phyloP scores from a whole-genome alignment of 1,140 invertebrate genomes.

The Philopotamus ludificatus region DNA sequence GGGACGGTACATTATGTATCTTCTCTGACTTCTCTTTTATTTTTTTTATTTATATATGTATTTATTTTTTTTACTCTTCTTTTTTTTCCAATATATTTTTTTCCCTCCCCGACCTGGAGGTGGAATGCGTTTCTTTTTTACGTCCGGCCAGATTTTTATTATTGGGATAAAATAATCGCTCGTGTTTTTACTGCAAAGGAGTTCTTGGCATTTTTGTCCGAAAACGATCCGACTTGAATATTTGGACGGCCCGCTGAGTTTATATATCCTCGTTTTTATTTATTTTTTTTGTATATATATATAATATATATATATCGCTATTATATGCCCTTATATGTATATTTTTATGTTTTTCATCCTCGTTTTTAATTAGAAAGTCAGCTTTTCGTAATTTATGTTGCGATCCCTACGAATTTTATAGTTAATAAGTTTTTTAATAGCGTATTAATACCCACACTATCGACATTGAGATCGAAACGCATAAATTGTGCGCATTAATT shows the following conservation, averaged over 20 bases:
- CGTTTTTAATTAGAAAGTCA: constrained; percentile 10
- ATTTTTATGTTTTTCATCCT: background rate
- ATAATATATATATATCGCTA: background rate
- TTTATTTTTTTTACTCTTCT: constrained; percentile 4
- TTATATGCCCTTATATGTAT: constrained; percentile 3
- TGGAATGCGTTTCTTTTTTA: constrained; percentile 41
- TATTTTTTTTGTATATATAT: constrained; percentile 2
- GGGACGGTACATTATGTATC: constrained; percentile 37
- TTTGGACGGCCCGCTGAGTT: constrained; percentile 39
- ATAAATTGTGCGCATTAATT: no score
- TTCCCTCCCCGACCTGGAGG: constrained; percentile 24
- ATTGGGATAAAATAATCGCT: constrained; percentile 39
- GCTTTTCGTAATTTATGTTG: constrained; percentile 9
- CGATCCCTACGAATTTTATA: constrained; percentile 1
- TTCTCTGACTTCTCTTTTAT: constrained; percentile 5
- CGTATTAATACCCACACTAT: no score
- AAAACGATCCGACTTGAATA: constrained; percentile 18
- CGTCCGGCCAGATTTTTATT: constrained; percentile 41
- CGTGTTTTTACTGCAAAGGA: constrained; percentile 36
- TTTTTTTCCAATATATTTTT: constrained; percentile 21
- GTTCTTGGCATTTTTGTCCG: constrained; percentile 34
- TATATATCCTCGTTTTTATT: constrained; percentile 19
- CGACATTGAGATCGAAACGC: no score
- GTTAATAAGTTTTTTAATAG: no score
- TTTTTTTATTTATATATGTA: constrained; percentile 8